Percentiles rank a stretch among this genome's conserved stretches.
Conservation (phyloP, 2,113 vertebrate genomes). For the Lonchura striata region DNA sequence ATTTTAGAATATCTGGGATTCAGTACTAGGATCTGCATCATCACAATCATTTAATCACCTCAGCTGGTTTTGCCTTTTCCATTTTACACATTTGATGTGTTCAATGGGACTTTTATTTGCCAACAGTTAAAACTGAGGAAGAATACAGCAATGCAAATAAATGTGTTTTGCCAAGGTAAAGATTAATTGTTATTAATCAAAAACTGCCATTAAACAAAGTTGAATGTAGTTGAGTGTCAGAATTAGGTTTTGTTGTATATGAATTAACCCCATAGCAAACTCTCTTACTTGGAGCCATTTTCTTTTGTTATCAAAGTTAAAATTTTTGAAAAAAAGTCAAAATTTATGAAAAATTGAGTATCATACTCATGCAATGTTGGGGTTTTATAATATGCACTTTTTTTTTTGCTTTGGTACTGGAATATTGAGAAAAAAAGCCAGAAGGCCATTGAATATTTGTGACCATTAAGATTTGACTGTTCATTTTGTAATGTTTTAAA, state of each 20-base stretch:
- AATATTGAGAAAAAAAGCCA: constrained; percentile 16
- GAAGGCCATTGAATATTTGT: constrained; percentile 1
- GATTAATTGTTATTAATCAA: constrained; percentile 59
- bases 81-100: background rate
- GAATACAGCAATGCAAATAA: constrained; percentile 22
- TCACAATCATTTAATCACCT: background rate
- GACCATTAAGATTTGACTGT: constrained; percentile 22
- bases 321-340: constrained; percentile 4
- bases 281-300: constrained; percentile 41
- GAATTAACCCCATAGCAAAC: background rate
- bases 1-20: background rate
- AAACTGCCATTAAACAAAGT: constrained; percentile 25
- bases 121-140: background rate
- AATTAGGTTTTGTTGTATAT: background rate
- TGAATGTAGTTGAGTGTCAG: constrained; percentile 24
- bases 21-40: background rate
- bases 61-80: background rate
- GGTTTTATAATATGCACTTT: constrained; percentile 60
- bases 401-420: constrained; percentile 60
- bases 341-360: background rate
- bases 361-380: background rate
- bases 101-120: background rate
- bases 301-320: constrained; percentile 19
- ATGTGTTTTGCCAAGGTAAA: constrained; percentile 46
- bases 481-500: constrained; percentile 60